phyloP scores from a whole-genome alignment of 2,888 invertebrate species.

The Agonum fuliginosum region DNA sequence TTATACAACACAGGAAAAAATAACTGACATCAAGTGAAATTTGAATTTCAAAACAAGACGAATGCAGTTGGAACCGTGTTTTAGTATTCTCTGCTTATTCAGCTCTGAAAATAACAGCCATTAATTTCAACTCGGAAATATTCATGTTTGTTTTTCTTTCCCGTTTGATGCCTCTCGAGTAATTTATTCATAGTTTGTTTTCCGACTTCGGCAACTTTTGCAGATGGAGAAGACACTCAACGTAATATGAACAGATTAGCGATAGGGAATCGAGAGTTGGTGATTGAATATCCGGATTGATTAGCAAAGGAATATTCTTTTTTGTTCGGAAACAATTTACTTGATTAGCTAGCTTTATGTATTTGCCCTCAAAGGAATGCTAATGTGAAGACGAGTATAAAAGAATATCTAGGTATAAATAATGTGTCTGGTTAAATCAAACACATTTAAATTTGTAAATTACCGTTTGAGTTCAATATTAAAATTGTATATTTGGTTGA shows the following conservation, averaged over 20 bases:
- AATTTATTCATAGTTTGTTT: slow-evolving; percentile 51
- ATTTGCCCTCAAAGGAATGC: no score
- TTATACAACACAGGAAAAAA: slow-evolving; percentile 22
- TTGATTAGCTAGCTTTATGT: no score
- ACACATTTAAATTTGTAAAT: no score
- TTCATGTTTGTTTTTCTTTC: slow-evolving; percentile 47
- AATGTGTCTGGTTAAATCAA: no score
- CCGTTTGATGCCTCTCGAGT: slow-evolving; percentile 30
- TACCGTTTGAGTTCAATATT: no score
- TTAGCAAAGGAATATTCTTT: neutral
- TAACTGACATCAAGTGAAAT: slow-evolving; percentile 30
- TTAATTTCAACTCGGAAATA: slow-evolving; percentile 46
- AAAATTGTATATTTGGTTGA: no score
- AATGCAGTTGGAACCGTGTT: slow-evolving; percentile 29
- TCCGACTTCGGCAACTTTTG: slow-evolving; percentile 32
- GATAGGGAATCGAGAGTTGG: no score
- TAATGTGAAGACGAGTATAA: no score
- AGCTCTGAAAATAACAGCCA: slow-evolving; percentile 43
- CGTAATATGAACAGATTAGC: slow-evolving; percentile 11
- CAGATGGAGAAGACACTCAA: neutral
- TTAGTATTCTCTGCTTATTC: slow-evolving; percentile 37
- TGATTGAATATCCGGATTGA: slow-evolving; percentile 1
- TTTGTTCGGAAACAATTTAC: no score
- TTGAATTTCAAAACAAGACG: slow-evolving; percentile 36
- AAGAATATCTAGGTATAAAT: no score